Evolutionary conservation across 92 coral and sea anemone genomes (phyloP).

Genomic region (Metridium senile): DNA sequence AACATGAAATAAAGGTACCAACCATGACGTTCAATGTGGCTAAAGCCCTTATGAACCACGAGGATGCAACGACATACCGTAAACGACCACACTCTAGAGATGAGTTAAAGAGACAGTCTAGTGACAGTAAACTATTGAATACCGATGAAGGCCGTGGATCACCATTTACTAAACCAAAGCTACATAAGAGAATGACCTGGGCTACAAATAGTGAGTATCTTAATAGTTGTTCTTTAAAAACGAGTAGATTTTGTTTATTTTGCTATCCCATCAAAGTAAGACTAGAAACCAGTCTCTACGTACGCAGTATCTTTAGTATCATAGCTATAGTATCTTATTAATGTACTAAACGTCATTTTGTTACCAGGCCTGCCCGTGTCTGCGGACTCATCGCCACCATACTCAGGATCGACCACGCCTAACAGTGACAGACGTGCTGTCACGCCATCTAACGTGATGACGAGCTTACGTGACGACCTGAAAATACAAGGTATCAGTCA

Average conservation of each 20-base stretch:
- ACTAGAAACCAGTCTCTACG: not conserved
- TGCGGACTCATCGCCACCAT: slow-evolving; percentile 45
- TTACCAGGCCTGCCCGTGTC: slow-evolving; percentile 50
- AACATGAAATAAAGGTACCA: not conserved
- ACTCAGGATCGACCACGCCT: slow-evolving; percentile 60
- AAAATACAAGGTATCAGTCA: slow-evolving; percentile 67
- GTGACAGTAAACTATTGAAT: slow-evolving; percentile 29
- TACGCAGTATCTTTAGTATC: not conserved
- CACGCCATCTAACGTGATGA: slow-evolving; percentile 37
- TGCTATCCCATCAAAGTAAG: too few species aligned
- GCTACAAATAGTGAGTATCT: slow-evolving; percentile 14
- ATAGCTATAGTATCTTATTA: not conserved
- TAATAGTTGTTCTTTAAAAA: slow-evolving; percentile 1
- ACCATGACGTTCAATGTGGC: slow-evolving; percentile 9
- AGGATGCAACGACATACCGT: not conserved
- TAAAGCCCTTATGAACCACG: slow-evolving; percentile 20
- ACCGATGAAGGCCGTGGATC: not conserved
- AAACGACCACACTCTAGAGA: slow-evolving; percentile 6
- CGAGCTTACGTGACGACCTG: slow-evolving; percentile 45
- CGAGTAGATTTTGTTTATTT: too few species aligned
- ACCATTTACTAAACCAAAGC: slow-evolving; percentile 28
- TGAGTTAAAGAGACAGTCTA: slow-evolving; percentile 22
- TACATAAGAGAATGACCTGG: slow-evolving; percentile 35
- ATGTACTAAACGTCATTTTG: not conserved
- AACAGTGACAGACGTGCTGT: slow-evolving; percentile 22